These are phyloP conservation scores for Drosophila pruinosa DNA, from an alignment of 1,140 invertebrate species.

Conservation along the genomic window DNA sequence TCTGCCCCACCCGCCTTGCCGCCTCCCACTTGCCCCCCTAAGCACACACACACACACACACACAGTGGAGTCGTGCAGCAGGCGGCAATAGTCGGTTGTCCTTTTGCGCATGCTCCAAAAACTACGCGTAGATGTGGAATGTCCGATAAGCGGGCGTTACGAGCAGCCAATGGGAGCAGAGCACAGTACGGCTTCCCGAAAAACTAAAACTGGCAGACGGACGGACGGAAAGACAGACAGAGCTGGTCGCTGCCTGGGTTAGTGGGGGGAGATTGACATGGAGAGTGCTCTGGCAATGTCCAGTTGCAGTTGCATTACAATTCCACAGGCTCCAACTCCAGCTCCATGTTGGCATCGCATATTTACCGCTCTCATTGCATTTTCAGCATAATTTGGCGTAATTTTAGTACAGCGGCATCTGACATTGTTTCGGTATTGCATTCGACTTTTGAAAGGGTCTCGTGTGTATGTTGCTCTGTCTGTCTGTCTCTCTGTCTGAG, in stretches of 20 bases:
- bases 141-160: constrained; percentile 52
- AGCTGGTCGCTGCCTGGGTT: background rate
- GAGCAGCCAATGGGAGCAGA: constrained; percentile 33
- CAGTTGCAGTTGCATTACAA: background rate
- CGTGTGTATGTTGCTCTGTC: background rate
- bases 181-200: constrained; percentile 46
- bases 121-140: constrained; percentile 54
- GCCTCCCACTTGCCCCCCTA: background rate
- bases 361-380: constrained; percentile 68
- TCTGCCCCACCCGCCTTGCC: background rate
- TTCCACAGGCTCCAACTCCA: background rate
- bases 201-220: constrained; percentile 27
- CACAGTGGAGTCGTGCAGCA: background rate
- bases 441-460: constrained; percentile 13
- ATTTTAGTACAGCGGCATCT: constrained; percentile 54
- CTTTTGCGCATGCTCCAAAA: constrained; percentile 53
- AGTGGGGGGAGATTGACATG: no score
- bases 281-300: background rate
- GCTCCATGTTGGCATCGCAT: constrained; percentile 42
- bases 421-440: constrained; percentile 24
- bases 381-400: constrained; percentile 78
- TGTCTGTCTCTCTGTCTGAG: background rate
- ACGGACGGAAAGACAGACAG: background rate
- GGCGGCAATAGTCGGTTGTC: constrained; percentile 28
- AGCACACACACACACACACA: background rate